Conservation (phyloP, 2,113 vertebrate genomes). For the Sander lucioperca region DNA sequence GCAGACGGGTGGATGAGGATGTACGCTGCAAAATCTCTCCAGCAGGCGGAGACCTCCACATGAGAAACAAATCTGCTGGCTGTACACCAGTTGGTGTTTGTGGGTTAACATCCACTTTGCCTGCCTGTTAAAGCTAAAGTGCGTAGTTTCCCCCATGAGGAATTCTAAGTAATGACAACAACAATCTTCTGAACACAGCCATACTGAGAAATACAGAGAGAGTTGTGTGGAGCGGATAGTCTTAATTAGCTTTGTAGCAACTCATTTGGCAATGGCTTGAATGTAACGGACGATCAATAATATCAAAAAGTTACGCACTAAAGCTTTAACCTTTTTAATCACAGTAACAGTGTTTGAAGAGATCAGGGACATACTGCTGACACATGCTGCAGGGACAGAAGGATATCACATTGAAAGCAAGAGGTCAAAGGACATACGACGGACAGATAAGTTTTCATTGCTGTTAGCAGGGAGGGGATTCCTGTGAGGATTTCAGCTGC, state of each 20-base stretch:
- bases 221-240: too few species aligned
- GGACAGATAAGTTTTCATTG: not conserved
- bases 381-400: not conserved
- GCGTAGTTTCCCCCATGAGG: too few species aligned
- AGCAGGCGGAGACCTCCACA: slow-evolving; percentile 71
- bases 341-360: not conserved
- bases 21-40: slow-evolving; percentile 33
- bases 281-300: too few species aligned
- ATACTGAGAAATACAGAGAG: too few species aligned
- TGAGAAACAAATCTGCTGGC: slow-evolving; percentile 29
- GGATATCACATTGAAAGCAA: not conserved
- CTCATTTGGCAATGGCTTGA: too few species aligned
- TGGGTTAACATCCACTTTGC: not conserved
- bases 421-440: slow-evolving; percentile 2
- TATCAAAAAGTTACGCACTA: too few species aligned
- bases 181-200: too few species aligned
- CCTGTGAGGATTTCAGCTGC: slow-evolving; percentile 22
- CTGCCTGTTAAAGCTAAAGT: too few species aligned
- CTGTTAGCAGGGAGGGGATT: not conserved
- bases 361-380: not conserved
- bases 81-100: not conserved
- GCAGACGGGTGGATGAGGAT: slow-evolving; percentile 14
- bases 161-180: too few species aligned
- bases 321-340: not conserved
- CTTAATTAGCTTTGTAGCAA: too few species aligned